These are phyloP conservation scores for Podocnemis expansa DNA, from an alignment of 2,113 vertebrate genomes.

Conservation along the genomic window DNA sequence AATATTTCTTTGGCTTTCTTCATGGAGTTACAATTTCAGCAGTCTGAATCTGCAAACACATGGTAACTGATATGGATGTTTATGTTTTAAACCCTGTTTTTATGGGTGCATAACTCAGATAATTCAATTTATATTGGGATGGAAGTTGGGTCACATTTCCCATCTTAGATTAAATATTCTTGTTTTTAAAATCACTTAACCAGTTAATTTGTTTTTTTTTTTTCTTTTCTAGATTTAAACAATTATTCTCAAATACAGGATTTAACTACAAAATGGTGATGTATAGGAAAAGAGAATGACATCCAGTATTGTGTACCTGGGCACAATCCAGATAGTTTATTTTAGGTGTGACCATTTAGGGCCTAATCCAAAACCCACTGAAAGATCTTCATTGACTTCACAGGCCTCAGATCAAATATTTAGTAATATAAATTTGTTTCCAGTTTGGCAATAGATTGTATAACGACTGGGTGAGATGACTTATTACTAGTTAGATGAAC, in stretches of 20 bases:
- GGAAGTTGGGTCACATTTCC: neutral
- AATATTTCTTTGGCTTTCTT: neutral
- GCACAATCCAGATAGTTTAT: neutral
- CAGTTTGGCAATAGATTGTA: neutral
- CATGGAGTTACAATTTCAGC: neutral
- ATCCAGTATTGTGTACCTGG: neutral
- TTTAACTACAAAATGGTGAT: neutral
- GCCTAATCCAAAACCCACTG: neutral
- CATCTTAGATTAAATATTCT: neutral
- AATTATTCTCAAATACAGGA: neutral
- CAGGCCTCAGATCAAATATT: rapidly evolving
- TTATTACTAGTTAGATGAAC: neutral
- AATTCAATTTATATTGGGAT: neutral
- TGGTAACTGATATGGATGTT: neutral
- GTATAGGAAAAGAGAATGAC: neutral
- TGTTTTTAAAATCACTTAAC: neutral
- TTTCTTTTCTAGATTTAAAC: neutral
- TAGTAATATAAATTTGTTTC: neutral
- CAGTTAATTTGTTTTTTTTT: neutral
- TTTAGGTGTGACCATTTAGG: neutral
- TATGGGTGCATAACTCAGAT: neutral
- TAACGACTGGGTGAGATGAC: neutral
- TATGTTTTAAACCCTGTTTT: neutral
- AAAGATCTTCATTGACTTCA: neutral
- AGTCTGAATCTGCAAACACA: neutral